Evolutionary conservation across 2,888 invertebrate species (phyloP), one percentile per base, ranked within the genome.

Genomic region (Atethmia centrago): DNA sequence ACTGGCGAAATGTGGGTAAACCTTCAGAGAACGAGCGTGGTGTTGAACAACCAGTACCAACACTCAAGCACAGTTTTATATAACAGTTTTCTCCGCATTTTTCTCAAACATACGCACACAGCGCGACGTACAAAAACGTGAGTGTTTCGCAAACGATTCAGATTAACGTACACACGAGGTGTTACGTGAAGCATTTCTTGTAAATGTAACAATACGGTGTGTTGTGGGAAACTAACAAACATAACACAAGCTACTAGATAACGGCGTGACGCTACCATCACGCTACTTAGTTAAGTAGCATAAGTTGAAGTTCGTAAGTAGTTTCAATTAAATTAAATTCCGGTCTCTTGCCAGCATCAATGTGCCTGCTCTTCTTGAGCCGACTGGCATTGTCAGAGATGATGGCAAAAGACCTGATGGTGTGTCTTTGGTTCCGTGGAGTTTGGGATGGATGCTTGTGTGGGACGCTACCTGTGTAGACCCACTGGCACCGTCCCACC

Each of bases 101-200:
- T n/a, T 8, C 55, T 36, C 40, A 49, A 3, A 14, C 12, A 21
- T 7, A 66, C 14, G 12, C 36, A 14, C 1, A 19, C n/a, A 28
- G 28, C 14, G 4, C n/a, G 19, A 8, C 47, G 9, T 45, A 61
- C 25, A 76, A 78, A 71, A 78, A 55, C 79, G 42, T 62, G 42
- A 16, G 61, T 56, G 25, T 71, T 71, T 78, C 51, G 25, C 61
- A 71, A 76, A 78, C 79, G 78, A 78, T 78, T 31, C 25, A 19
- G 40, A 61, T 47, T 8, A 16, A 58, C 36, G 25, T n/a, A 53
- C 14, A n/a, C 21, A 59, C 1, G 14, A 10, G 3, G 14, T 36
- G 40, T 76, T 79, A 71, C 79, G 61, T 78, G 78, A 78, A 19
- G 14, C 53, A 28, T 14, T 76, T 78, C 53, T 42, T 12, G 79